A percentile compares a stretch with the other conserved stretches of the same genome.
These are phyloP conservation scores for Altica lythri DNA, from an alignment of 2,888 invertebrate species.

Conservation along the genomic window DNA sequence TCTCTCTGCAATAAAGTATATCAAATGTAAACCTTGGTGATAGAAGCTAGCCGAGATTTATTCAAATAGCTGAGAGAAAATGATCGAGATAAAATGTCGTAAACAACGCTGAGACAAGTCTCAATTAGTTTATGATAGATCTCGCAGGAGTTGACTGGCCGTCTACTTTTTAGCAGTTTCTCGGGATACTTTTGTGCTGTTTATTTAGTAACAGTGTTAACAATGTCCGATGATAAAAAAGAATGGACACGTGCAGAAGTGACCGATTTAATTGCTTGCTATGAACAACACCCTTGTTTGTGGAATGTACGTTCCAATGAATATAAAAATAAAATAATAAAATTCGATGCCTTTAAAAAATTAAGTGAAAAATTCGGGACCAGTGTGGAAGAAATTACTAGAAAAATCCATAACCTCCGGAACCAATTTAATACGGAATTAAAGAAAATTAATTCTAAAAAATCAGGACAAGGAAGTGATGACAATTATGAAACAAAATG, in stretches of 20 bases:
- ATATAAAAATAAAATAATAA: slow-evolving; percentile 22
- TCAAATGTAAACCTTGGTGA: too few relatives aligned
- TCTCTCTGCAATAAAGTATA: too few relatives aligned
- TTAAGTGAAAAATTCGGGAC: slow-evolving; percentile 15
- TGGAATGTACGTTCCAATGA: slow-evolving; percentile 19
- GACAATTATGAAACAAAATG: slow-evolving; percentile 8
- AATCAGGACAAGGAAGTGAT: slow-evolving; percentile 12
- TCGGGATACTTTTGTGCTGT: too few relatives aligned
- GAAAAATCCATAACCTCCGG: slow-evolving; percentile 19
- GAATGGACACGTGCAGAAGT: slow-evolving; percentile 13
- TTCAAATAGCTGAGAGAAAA: too few relatives aligned
- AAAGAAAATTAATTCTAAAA: background rate
- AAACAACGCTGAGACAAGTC: too few relatives aligned
- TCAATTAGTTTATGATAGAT: too few relatives aligned
- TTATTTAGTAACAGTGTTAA: too few relatives aligned
- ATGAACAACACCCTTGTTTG: slow-evolving; percentile 18
- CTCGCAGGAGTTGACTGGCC: too few relatives aligned
- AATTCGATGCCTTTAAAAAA: slow-evolving; percentile 17
- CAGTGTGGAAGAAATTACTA: slow-evolving; percentile 14
- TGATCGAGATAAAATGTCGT: too few relatives aligned
- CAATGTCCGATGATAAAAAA: slow-evolving; percentile 17
- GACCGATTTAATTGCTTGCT: slow-evolving; percentile 16
- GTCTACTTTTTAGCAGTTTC: too few relatives aligned
- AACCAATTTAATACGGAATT: slow-evolving; percentile 15
- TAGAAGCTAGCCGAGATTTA: too few relatives aligned